These are phyloP conservation scores for Micrasema longulum DNA, from an alignment of 1,140 invertebrate genomes.

Conservation along the genomic window DNA sequence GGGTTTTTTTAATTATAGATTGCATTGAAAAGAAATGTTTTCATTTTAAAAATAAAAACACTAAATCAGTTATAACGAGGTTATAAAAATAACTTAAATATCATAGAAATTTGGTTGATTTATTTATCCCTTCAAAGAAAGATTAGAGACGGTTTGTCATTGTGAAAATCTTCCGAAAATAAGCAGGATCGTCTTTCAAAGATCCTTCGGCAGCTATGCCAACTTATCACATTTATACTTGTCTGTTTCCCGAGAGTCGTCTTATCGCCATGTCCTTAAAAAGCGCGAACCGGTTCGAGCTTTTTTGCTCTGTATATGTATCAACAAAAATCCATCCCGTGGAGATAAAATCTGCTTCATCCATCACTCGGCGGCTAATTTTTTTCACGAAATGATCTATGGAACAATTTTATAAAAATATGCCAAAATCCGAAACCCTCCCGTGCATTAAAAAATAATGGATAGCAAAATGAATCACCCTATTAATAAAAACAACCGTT, in stretches of 20 bases:
- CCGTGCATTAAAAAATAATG: too few relatives aligned
- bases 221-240: slow-evolving; percentile 35
- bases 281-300: slow-evolving; percentile 20
- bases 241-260: slow-evolving; percentile 2
- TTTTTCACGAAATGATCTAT: slow-evolving; percentile 34
- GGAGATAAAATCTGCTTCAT: slow-evolving; percentile 17
- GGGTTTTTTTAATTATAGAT: too few relatives aligned
- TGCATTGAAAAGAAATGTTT: too few relatives aligned
- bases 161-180: slow-evolving; percentile 11
- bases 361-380: slow-evolving; percentile 10
- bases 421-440: too few relatives aligned
- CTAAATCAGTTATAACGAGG: too few relatives aligned
- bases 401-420: slow-evolving; percentile 1
- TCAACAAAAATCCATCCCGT: slow-evolving; percentile 31
- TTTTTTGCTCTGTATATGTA: slow-evolving; percentile 37
- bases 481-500: too few relatives aligned
- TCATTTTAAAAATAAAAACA: too few relatives aligned
- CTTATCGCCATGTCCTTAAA: slow-evolving; percentile 13
- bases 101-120: slow-evolving; percentile 3
- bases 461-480: too few relatives aligned
- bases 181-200: slow-evolving; percentile 24
- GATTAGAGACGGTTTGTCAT: slow-evolving; percentile 16
- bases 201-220: slow-evolving; percentile 5
- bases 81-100: too few relatives aligned
- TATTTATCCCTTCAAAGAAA: slow-evolving; percentile 7